Conservation (phyloP, 2,113 vertebrate genomes). For the Carassius carassius region DNA sequence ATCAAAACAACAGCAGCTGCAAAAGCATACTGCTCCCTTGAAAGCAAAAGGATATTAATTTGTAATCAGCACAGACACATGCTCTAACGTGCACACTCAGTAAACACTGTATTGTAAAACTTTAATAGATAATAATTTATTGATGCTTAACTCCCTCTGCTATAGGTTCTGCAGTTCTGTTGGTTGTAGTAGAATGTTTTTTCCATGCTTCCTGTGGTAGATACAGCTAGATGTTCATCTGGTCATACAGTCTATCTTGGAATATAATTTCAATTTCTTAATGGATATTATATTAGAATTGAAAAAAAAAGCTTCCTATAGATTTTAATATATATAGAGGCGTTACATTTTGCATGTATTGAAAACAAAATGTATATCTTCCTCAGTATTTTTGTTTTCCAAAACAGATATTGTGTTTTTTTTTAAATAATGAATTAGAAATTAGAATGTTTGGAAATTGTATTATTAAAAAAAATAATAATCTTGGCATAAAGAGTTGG, state of each 20-base stretch:
- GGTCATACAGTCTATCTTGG: background rate
- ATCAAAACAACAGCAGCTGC: slow-evolving; percentile 32
- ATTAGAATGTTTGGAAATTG: no score
- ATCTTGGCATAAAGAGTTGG: background rate
- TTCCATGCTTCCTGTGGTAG: background rate
- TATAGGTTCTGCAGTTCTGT: background rate
- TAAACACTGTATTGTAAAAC: slow-evolving; percentile 46
- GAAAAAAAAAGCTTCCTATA: background rate
- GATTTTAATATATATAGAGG: background rate
- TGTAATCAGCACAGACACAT: slow-evolving; percentile 39
- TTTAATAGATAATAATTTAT: slow-evolving; percentile 51
- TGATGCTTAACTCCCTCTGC: slow-evolving; percentile 39
- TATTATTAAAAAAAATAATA: background rate
- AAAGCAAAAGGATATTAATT: slow-evolving; percentile 40
- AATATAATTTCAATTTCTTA: background rate
- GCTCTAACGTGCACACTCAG: background rate
- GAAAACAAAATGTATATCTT: no score
- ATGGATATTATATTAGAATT: background rate
- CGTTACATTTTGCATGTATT: no score
- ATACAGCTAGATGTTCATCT: no score
- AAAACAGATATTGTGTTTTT: no score
- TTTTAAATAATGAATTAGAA: no score
- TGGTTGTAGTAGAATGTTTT: background rate
- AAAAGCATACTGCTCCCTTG: slow-evolving; percentile 16
- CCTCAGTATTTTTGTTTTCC: no score